Percentiles rank a stretch among this genome's conserved stretches.
Conservation (phyloP, 2,797 vertebrate genomes). For the Dermochelys coriacea region DNA sequence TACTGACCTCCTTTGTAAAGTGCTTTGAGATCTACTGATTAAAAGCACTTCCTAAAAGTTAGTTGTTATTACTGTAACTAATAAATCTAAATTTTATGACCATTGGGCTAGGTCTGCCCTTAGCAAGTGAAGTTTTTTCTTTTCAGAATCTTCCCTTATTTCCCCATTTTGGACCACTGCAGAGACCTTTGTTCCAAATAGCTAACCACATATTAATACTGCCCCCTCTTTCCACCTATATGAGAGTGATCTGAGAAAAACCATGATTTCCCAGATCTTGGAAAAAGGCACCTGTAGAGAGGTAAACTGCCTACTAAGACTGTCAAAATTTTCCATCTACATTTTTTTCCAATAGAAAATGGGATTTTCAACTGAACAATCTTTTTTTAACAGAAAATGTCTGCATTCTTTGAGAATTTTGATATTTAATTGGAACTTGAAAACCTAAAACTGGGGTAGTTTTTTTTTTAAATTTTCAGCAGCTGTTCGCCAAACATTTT, state of each 20-base stretch:
- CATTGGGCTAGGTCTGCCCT: background rate
- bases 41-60: too few relatives aligned
- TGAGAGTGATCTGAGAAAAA: background rate
- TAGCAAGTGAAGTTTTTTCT: background rate
- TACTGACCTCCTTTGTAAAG: too few relatives aligned
- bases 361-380: background rate
- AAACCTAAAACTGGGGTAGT: background rate
- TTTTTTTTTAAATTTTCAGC: background rate
- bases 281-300: background rate
- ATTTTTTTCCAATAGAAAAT: background rate
- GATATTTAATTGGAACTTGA: rapidly evolving
- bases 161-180: conserved; percentile 7
- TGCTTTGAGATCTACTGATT: too few relatives aligned
- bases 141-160: conserved; percentile 17
- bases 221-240: background rate
- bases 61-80: background rate
- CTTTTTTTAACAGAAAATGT: background rate
- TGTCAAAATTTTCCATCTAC: background rate
- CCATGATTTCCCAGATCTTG: background rate
- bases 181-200: background rate
- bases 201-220: background rate
- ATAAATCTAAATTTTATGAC: conserved; percentile 5
- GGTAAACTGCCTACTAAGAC: background rate
- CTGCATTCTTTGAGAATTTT: background rate
- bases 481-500: background rate